Evolutionary conservation across 1,140 invertebrate genomes (phyloP).

Genomic region (Gonatopus flavifemur): DNA sequence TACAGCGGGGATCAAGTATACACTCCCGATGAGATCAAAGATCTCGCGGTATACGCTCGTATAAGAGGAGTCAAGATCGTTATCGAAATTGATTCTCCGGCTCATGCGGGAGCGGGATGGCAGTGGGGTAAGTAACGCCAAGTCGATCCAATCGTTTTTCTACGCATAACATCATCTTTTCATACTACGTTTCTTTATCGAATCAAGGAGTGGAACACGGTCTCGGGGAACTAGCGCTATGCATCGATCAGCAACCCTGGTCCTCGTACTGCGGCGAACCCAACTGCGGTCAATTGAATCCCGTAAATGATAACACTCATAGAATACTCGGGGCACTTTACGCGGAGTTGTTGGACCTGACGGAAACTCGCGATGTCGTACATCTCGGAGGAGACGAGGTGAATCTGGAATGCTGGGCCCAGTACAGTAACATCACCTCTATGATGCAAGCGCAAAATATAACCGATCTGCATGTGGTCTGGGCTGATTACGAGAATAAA

Average conservation of each 20-base stretch:
- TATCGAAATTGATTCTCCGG: conserved; percentile 82
- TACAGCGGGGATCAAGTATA: conserved; percentile 72
- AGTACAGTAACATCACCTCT: conserved; percentile 56
- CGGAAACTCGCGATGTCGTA: conserved; percentile 63
- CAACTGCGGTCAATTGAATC: conserved; percentile 84
- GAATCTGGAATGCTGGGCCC: conserved; percentile 73
- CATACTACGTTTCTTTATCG: no score
- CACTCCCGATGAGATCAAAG: conserved; percentile 67
- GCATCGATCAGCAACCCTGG: conserved; percentile 75
- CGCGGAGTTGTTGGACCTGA: conserved; percentile 50
- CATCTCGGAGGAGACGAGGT: conserved; percentile 89
- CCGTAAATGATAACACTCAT: conserved; percentile 75
- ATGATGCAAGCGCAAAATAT: conserved; percentile 66
- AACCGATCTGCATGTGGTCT: conserved; percentile 73
- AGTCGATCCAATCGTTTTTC: neutral
- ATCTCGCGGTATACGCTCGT: conserved; percentile 71
- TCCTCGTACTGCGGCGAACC: conserved; percentile 76
- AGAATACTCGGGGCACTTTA: conserved; percentile 70
- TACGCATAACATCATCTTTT: neutral
- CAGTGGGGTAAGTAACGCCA: conserved; percentile 66
- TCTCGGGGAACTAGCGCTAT: conserved; percentile 71
- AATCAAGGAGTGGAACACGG: conserved; percentile 62
- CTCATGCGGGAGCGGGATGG: conserved; percentile 82
- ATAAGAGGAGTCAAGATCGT: conserved; percentile 74
- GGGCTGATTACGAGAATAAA: conserved; percentile 74